Conservation (phyloP, 2,888 invertebrate genomes). For the Orchestes rusci region DNA sequence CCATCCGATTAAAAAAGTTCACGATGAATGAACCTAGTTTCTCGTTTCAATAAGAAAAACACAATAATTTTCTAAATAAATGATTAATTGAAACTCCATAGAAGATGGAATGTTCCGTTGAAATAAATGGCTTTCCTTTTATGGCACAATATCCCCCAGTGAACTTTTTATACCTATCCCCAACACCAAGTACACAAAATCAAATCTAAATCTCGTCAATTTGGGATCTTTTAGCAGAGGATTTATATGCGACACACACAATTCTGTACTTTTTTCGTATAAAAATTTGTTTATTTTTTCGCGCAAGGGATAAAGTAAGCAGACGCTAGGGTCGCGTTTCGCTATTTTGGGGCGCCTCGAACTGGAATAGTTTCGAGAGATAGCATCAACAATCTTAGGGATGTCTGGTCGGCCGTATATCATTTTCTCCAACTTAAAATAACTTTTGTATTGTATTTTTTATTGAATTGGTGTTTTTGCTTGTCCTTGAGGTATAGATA, state of each 20-base stretch:
- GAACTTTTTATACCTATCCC: slow-evolving; percentile 19
- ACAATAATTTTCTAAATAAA: too few species aligned
- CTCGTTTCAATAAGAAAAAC: too few species aligned
- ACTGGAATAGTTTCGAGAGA: slow-evolving; percentile 41
- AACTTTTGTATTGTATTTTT: slow-evolving; percentile 1
- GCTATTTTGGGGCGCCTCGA: slow-evolving; percentile 42
- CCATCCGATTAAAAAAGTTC: too few species aligned
- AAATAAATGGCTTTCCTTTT: background rate
- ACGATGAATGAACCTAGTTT: too few species aligned
- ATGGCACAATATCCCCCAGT: slow-evolving; percentile 3
- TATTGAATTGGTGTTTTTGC: too few species aligned
- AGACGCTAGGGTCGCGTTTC: slow-evolving; percentile 40
- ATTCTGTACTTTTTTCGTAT: slow-evolving; percentile 26
- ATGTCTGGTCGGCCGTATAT: slow-evolving; percentile 41
- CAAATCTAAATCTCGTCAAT: slow-evolving; percentile 25
- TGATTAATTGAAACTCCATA: too few species aligned
- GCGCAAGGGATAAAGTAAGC: slow-evolving; percentile 33
- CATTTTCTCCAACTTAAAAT: slow-evolving; percentile 33
- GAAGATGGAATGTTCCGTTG: too few species aligned
- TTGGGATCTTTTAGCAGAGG: slow-evolving; percentile 23
- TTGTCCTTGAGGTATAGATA: too few species aligned
- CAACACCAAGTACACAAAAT: slow-evolving; percentile 15
- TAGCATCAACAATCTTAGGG: slow-evolving; percentile 44
- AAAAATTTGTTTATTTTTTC: slow-evolving; percentile 39
- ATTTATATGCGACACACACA: slow-evolving; percentile 26